A percentile compares a stretch with the other conserved stretches of the same genome.
Evolutionary conservation across 1,140 invertebrate species (phyloP).

Genomic region (Apis cerana): DNA sequence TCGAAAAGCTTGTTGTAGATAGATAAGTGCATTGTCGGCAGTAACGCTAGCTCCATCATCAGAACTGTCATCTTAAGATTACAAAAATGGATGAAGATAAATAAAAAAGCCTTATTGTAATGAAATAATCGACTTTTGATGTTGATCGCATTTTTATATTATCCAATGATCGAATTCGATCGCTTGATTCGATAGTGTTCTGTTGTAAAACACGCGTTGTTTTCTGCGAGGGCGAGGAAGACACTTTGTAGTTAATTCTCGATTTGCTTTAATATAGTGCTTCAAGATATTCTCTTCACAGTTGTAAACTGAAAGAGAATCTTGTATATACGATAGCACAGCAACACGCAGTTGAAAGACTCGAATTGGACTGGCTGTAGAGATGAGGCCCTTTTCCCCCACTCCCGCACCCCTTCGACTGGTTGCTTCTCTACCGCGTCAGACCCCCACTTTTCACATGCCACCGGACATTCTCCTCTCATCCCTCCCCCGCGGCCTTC

Average conservation of each 20-base stretch:
- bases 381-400: slow-evolving; percentile 66
- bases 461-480: slow-evolving; percentile 60
- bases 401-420: slow-evolving; percentile 32
- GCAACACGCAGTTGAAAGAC: slow-evolving; percentile 58
- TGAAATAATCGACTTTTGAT: neutral
- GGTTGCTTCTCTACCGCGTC: slow-evolving; percentile 58
- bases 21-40: slow-evolving; percentile 2
- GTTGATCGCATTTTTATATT: neutral
- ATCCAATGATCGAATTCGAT: neutral
- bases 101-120: neutral
- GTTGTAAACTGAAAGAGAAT: slow-evolving; percentile 47
- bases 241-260: slow-evolving; percentile 21
- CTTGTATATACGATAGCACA: slow-evolving; percentile 44
- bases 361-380: slow-evolving; percentile 60
- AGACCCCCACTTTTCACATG: slow-evolving; percentile 52
- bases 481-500: slow-evolving; percentile 21
- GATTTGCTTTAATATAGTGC: slow-evolving; percentile 13
- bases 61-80: slow-evolving; percentile 19
- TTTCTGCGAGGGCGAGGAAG: neutral
- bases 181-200: no score
- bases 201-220: neutral
- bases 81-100: no score
- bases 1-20: slow-evolving; percentile 2
- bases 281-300: slow-evolving; percentile 19
- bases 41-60: neutral